Evolutionary conservation across 2,888 invertebrate species (phyloP).

Genomic region (Leucophenga maculata): DNA sequence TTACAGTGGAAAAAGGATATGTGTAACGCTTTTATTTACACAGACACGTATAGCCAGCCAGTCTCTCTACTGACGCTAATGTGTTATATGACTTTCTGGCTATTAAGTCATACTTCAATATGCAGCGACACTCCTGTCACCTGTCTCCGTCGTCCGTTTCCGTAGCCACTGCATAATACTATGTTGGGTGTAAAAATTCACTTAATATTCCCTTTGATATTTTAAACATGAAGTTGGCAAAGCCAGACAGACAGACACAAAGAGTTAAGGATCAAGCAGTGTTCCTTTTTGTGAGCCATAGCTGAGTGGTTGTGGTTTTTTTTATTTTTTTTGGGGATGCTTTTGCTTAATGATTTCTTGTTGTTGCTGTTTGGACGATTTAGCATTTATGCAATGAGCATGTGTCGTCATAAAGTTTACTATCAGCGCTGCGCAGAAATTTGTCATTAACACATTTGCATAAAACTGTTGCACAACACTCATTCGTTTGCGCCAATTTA

Average conservation of each 20-base stretch:
- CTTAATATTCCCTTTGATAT: constrained; percentile 62
- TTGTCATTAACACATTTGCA: constrained; percentile 66
- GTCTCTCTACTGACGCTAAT: not conserved
- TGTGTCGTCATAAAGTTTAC: constrained; percentile 50
- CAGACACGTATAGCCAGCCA: not conserved
- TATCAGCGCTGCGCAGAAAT: constrained; percentile 21
- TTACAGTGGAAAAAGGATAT: not conserved
- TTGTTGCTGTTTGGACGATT: constrained; percentile 48
- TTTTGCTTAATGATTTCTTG: constrained; percentile 58
- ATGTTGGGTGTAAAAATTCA: constrained; percentile 52
- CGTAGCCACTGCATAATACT: not conserved
- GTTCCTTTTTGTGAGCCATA: too few relatives aligned
- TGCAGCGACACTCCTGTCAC: not conserved
- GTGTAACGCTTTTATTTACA: not conserved
- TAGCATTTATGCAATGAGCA: constrained; percentile 31
- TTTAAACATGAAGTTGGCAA: constrained; percentile 21
- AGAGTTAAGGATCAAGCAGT: not conserved
- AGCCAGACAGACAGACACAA: not conserved
- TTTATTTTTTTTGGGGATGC: constrained; percentile 28
- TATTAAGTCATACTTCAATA: constrained; percentile 9
- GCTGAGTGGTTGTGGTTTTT: not conserved
- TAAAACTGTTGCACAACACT: constrained; percentile 50
- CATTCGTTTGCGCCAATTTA: not conserved
- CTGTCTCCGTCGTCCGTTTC: not conserved
- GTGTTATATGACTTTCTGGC: not conserved